Conservation (phyloP, 1,140 invertebrate species). For the Philopotamus ludificatus region DNA sequence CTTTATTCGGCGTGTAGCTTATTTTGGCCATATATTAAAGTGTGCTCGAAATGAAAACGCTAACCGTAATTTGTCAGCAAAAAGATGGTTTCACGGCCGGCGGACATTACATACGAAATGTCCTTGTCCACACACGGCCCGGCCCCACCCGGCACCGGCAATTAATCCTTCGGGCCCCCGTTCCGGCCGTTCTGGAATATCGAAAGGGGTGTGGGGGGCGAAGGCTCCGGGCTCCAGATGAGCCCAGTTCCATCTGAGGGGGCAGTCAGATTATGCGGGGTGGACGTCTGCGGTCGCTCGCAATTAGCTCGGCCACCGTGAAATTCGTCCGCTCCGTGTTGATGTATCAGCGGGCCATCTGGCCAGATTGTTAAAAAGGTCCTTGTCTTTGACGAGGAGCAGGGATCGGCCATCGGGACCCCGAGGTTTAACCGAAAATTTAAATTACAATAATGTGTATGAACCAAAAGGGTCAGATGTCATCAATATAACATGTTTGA, state of each 20-base stretch:
- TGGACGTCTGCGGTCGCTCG: neutral
- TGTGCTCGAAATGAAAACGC: neutral
- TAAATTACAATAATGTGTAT: no score
- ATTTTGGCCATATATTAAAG: no score
- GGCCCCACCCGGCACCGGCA: neutral
- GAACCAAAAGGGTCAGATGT: no score
- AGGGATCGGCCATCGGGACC: no score
- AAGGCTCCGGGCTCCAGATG: no score
- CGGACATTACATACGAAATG: slow-evolving; percentile 1
- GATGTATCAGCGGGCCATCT: neutral
- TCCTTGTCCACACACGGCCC: neutral
- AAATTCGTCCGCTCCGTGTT: neutral
- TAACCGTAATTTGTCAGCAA: slow-evolving; percentile 2
- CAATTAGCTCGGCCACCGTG: slow-evolving; percentile 2
- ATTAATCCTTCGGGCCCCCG: neutral
- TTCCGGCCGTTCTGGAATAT: no score
- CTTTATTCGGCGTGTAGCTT: no score
- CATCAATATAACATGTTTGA: no score
- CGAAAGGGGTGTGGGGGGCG: no score
- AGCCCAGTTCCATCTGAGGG: no score
- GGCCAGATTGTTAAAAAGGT: neutral
- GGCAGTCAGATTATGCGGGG: neutral
- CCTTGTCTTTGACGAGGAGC: neutral
- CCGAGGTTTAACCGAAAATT: no score
- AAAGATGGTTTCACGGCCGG: neutral